Conservation (phyloP, 2,797 vertebrate genomes). For the Cottoperca gobio region DNA sequence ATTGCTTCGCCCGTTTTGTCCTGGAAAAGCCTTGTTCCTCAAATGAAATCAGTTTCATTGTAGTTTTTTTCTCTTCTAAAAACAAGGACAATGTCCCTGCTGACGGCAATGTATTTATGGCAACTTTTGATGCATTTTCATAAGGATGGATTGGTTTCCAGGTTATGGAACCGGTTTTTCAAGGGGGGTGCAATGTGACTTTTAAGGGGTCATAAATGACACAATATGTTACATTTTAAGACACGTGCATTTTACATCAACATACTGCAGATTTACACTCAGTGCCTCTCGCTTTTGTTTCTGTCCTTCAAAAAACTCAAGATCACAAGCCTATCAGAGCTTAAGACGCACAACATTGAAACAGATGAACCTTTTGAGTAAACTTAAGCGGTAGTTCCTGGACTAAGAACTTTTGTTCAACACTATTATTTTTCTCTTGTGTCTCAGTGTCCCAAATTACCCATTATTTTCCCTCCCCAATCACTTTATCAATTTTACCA, state of each 20-base stretch:
- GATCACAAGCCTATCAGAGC: conserved; percentile 28
- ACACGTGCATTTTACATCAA: neutral
- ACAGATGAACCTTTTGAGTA: conserved; percentile 54
- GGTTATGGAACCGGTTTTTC: conserved; percentile 46
- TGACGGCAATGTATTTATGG: conserved; percentile 53
- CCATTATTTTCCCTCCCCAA: conserved; percentile 63
- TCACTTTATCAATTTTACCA: conserved; percentile 66
- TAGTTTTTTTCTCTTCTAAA: neutral
- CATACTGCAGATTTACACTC: neutral
- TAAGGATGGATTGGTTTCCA: conserved; percentile 51
- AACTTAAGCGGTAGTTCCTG: conserved; percentile 31
- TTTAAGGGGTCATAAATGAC: conserved; percentile 34
- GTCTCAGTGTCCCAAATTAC: conserved; percentile 62
- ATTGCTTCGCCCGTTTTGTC: conserved; percentile 71
- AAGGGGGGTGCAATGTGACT: conserved; percentile 49
- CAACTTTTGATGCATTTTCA: conserved; percentile 57
- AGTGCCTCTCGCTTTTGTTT: conserved; percentile 1
- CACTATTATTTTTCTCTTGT: conserved; percentile 39
- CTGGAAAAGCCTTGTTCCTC: conserved; percentile 63
- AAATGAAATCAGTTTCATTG: conserved; percentile 57
- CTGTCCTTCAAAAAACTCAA: conserved; percentile 40
- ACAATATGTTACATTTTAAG: conserved; percentile 6
- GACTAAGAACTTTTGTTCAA: conserved; percentile 47
- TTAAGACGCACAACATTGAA: conserved; percentile 42
- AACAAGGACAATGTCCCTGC: conserved; percentile 26